Conservation (phyloP, 2,888 invertebrate species). For the Eupithecia vulgata region DNA sequence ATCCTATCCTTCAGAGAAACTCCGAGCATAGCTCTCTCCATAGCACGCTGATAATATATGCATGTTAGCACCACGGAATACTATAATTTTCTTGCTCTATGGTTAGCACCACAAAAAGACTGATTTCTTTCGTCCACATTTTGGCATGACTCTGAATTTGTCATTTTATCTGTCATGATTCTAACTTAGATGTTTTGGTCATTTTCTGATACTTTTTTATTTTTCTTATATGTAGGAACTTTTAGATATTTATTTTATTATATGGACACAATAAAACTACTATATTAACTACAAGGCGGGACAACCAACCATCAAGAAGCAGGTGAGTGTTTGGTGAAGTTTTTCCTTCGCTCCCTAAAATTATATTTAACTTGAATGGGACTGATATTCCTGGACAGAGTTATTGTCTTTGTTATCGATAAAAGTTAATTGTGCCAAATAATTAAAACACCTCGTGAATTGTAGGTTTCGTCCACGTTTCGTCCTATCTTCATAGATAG, state of each 20-base stretch:
- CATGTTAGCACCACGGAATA: no score
- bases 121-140: background rate
- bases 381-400: background rate
- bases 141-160: background rate
- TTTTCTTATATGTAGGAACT: background rate
- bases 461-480: background rate
- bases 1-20: no score
- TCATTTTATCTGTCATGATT: background rate
- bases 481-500: background rate
- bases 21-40: no score
- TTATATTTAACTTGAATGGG: background rate
- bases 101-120: no score
- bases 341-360: background rate
- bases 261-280: background rate
- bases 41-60: no score
- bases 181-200: background rate
- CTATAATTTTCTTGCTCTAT: no score
- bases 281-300: background rate
- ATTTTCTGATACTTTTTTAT: background rate
- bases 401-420: background rate
- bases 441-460: background rate
- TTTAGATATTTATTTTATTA: background rate
- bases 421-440: background rate
- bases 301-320: constrained; percentile 2
- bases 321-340: background rate